Evolutionary conservation across 2,888 invertebrate species (phyloP).

Genomic region (Drosophila villosipedis): DNA sequence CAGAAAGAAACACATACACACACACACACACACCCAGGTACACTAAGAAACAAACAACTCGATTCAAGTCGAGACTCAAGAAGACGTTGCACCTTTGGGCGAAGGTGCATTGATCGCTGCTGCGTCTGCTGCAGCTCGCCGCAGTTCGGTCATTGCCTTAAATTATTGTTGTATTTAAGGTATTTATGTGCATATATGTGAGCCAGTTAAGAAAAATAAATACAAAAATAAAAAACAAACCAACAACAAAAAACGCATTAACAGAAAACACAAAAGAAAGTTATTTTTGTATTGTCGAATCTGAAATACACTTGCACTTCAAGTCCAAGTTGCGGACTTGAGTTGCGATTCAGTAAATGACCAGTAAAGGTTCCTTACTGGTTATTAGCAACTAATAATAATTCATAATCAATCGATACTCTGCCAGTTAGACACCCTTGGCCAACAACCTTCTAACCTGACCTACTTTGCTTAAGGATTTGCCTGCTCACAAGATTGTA

Average conservation of each 20-base stretch:
- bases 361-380: background rate
- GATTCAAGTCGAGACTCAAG: conserved; percentile 25
- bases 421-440: no score
- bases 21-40: background rate
- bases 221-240: conserved; percentile 13
- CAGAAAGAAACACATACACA: conserved; percentile 45
- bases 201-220: conserved; percentile 11
- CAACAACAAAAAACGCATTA: conserved; percentile 8
- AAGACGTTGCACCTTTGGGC: conserved; percentile 77
- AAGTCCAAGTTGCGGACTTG: background rate
- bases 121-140: conserved; percentile 28
- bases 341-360: background rate
- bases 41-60: conserved; percentile 26
- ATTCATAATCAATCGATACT: background rate
- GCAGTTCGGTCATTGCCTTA: conserved; percentile 54
- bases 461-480: background rate
- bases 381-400: background rate
- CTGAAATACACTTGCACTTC: conserved; percentile 8
- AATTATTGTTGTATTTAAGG: conserved; percentile 57
- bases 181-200: conserved; percentile 43
- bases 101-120: conserved; percentile 78
- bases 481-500: background rate
- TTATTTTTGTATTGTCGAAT: background rate
- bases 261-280: conserved; percentile 8
- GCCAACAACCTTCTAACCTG: no score